These are phyloP conservation scores for Pollenia labialis DNA, from an alignment of 2,888 invertebrate species.

Conservation along the genomic window DNA sequence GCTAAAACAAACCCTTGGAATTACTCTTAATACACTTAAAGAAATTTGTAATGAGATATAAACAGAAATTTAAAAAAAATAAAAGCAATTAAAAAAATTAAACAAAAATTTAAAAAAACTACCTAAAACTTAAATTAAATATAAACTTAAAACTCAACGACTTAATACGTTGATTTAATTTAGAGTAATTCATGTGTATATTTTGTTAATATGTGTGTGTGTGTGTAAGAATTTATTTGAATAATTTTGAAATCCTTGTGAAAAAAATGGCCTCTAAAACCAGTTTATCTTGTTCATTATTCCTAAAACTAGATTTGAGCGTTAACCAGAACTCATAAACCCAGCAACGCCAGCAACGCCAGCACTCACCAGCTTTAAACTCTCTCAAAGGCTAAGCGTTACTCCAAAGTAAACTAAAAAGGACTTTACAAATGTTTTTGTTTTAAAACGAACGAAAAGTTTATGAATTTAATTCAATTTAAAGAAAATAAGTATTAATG, in stretches of 20 bases:
- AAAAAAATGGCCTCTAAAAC: slow-evolving; percentile 52
- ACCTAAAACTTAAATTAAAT: slow-evolving; percentile 34
- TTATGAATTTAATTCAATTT: background rate
- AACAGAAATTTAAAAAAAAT: slow-evolving; percentile 16
- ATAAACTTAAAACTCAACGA: slow-evolving; percentile 36
- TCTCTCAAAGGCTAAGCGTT: too few relatives aligned
- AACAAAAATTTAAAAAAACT: slow-evolving; percentile 65
- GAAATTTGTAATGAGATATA: slow-evolving; percentile 12
- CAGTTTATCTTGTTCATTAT: slow-evolving; percentile 52
- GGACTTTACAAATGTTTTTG: background rate
- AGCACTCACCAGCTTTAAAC: background rate
- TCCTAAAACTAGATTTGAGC: slow-evolving; percentile 31
- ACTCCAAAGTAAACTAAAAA: slow-evolving; percentile 28
- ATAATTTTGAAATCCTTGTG: slow-evolving; percentile 30
- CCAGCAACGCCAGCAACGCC: slow-evolving; percentile 27
- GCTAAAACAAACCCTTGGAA: slow-evolving; percentile 12
- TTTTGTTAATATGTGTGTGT: slow-evolving; percentile 11
- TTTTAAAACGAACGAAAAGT: background rate
- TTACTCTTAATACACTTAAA: slow-evolving; percentile 10
- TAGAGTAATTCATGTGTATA: background rate
- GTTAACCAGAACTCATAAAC: background rate
- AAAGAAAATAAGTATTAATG: slow-evolving; percentile 69
- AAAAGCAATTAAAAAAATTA: slow-evolving; percentile 41
- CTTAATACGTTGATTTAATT: background rate
- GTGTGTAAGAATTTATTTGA: slow-evolving; percentile 6